Evolutionary conservation across 2,888 invertebrate species (phyloP).

Genomic region (Cheilosia scutellata): DNA sequence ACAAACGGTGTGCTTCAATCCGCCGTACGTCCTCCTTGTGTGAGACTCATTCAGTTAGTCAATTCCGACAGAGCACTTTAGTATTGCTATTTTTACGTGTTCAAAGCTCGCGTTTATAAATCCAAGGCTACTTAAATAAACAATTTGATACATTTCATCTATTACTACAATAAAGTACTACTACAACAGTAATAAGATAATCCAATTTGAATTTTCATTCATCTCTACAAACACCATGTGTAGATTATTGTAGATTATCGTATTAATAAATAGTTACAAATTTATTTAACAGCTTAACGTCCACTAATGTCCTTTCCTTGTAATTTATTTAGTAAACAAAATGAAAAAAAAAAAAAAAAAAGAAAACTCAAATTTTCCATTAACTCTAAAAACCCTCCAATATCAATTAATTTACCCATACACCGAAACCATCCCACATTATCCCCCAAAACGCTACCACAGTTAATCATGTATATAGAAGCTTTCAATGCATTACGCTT

Average conservation of each 20-base stretch:
- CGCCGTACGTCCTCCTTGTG: too few species aligned
- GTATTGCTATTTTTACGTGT: too few species aligned
- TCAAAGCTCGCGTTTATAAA: too few species aligned
- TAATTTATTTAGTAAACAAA: not conserved
- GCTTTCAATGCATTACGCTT: conserved; percentile 43
- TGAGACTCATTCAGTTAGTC: too few species aligned
- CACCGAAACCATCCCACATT: not conserved
- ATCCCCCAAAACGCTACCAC: conserved; percentile 3
- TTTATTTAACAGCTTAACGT: conserved; percentile 9
- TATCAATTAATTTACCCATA: conserved; percentile 45
- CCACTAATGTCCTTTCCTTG: conserved; percentile 46
- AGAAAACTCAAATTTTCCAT: conserved; percentile 31
- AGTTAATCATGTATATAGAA: conserved; percentile 40
- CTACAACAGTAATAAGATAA: too few species aligned
- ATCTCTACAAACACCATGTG: not conserved
- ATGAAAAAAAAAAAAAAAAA: not conserved
- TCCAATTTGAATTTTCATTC: too few species aligned
- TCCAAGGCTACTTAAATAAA: too few species aligned
- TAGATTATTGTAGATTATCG: conserved; percentile 6
- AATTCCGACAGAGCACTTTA: too few species aligned
- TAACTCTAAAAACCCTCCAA: conserved; percentile 26
- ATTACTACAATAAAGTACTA: too few species aligned
- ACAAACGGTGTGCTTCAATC: too few species aligned
- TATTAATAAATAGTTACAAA: conserved; percentile 23
- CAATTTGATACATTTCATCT: too few species aligned